Base-by-base conservation (phyloP, 2,113 vertebrate genomes). In the Pachypanchax playfairii region DNA sequence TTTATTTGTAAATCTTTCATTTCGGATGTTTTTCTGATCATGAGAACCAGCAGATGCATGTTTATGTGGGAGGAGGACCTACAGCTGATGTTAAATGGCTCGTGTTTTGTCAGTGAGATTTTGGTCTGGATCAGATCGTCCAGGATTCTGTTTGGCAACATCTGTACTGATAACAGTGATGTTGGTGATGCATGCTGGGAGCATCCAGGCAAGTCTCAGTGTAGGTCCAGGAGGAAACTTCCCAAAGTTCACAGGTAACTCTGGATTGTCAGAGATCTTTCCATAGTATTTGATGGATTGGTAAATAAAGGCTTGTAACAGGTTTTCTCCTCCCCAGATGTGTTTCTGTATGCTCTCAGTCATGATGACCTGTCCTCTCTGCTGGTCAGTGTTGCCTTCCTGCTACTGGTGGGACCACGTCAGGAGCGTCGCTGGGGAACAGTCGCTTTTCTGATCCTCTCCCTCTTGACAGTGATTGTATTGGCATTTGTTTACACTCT, bases 391-490 rank as follows among this genome's bases (percentile, higher is more conserved):
- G 72, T 91, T 21, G 51, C 77, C 5, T 75, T 94, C 18, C 74
- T 95, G 78, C 78, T 93, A 28, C 28, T 81, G 13, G 38, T 93
- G 8, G 91, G 93, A 46, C 89, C 90, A 26, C 74, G 60, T 31
- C 91, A 94, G 83, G 95, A 96, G 83, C 79, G 73, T 29, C 88
- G 65, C 38, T 90, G 93, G 90, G 94, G 95, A 31, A 93, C 93
- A 0, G 59, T 93, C 13, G 66, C 91, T 36, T 94, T 93, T 70
- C 82, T 96, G 6, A 20, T 76, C 3, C 77, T 92, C 50, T 93
- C 94, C 0, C 17, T 79, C 41, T 74, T 94, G 26, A 91, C 94
- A 1, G 67, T 88, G 22, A 31, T 72, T 29, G 15, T 78, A 4
- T 61, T 92, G 0, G 93, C 93, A 39, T 77, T 92, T 9, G 55